Evolutionary conservation across 1,140 invertebrate genomes (phyloP).

Genomic region (Solenopsis fugax): DNA sequence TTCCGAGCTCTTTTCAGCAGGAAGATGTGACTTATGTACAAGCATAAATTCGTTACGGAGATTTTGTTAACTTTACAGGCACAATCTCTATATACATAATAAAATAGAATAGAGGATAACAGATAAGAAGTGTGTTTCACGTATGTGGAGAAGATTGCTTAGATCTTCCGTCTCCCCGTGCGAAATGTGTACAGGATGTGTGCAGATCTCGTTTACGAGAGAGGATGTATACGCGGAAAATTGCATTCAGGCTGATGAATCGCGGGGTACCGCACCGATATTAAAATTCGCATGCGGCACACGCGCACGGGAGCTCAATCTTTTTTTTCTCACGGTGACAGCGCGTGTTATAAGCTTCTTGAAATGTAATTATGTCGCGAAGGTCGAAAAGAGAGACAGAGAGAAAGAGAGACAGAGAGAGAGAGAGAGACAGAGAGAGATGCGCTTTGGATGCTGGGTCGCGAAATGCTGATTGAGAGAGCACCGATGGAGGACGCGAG

Average conservation of each 20-base stretch:
- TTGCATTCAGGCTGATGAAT: slow-evolving; percentile 49
- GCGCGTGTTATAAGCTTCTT: not conserved
- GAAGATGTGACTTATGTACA: not conserved
- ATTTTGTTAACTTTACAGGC: slow-evolving; percentile 7
- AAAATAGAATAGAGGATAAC: not conserved
- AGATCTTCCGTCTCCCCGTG: not conserved
- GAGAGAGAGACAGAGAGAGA: slow-evolving; percentile 11
- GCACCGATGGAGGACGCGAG: not conserved
- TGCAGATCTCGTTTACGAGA: slow-evolving; percentile 31
- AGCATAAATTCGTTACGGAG: not conserved
- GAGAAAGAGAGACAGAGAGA: not conserved
- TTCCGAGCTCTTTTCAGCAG: not conserved
- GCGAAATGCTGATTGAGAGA: not conserved
- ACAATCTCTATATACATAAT: not conserved
- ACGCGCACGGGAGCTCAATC: not conserved
- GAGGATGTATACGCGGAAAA: slow-evolving; percentile 45
- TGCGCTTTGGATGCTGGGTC: not conserved
- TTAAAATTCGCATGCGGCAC: slow-evolving; percentile 33
- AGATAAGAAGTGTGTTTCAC: not conserved
- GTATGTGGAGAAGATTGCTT: slow-evolving; percentile 5
- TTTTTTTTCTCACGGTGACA: not conserved
- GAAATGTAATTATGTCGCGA: slow-evolving; percentile 33
- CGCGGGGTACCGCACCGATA: slow-evolving; percentile 15
- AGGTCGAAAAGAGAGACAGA: not conserved
- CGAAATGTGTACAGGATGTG: not conserved